A percentile compares a stretch with the other conserved stretches of the same genome.
Evolutionary conservation across 2,888 invertebrate genomes (phyloP).

Genomic region (Nomada goodeniana): DNA sequence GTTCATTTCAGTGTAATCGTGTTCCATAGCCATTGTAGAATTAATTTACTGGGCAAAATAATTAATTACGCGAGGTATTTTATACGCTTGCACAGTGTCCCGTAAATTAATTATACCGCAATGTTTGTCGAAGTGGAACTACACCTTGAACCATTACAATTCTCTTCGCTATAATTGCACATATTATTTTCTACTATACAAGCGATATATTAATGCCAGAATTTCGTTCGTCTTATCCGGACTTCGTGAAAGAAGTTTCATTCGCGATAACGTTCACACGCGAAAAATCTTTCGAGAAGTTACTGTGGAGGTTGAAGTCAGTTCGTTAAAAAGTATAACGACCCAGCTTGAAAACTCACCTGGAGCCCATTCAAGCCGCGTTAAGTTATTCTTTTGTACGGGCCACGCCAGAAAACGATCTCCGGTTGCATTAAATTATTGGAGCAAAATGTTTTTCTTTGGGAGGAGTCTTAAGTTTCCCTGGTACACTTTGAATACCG

Average conservation of each 20-base stretch:
- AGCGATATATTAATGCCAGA: neutral
- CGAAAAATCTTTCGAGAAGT: slow-evolving; percentile 12
- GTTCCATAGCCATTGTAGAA: neutral
- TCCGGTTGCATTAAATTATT: slow-evolving; percentile 12
- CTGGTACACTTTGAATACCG: too few species aligned
- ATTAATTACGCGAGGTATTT: neutral
- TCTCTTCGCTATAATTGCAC: too few species aligned
- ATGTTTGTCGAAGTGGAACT: too few species aligned
- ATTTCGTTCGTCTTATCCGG: neutral
- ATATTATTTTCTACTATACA: neutral
- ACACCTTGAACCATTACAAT: too few species aligned
- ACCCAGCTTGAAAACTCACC: slow-evolving; percentile 19
- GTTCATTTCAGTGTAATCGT: neutral
- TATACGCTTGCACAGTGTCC: too few species aligned
- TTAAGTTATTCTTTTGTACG: slow-evolving; percentile 34
- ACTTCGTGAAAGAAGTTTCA: neutral
- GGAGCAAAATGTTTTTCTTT: slow-evolving; percentile 11
- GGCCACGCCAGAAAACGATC: slow-evolving; percentile 14
- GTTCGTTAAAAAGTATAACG: slow-evolving; percentile 46
- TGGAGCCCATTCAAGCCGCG: slow-evolving; percentile 14
- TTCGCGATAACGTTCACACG: slow-evolving; percentile 1
- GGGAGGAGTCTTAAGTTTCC: neutral
- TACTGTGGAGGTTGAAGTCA: slow-evolving; percentile 30
- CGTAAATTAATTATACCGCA: too few species aligned
- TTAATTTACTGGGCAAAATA: neutral